Percentiles rank a stretch among this genome's conserved stretches.
Conservation (phyloP, 1,140 invertebrate species). For the Anadara kagoshimensis region DNA sequence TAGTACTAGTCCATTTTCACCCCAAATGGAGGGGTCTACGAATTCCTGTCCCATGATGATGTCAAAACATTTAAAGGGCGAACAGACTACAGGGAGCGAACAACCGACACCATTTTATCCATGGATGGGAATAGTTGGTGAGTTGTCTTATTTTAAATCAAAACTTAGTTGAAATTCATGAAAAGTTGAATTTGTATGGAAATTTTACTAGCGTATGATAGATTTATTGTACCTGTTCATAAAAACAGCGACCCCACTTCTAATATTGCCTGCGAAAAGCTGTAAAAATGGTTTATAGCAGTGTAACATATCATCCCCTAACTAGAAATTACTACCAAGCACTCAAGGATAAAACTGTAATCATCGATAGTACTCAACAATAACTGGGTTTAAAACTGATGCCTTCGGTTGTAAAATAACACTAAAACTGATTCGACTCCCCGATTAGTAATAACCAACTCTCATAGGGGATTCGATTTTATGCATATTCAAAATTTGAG, state of each 20-base stretch:
- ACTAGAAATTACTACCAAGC: too few relatives aligned
- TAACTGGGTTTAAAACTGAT: too few relatives aligned
- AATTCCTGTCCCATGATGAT: conserved; percentile 50
- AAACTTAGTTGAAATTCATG: neutral
- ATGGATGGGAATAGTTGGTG: conserved; percentile 69
- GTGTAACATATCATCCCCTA: conserved; percentile 8
- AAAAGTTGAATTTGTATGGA: neutral
- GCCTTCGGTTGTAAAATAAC: too few relatives aligned
- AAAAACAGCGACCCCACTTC: conserved; percentile 7
- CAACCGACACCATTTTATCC: conserved; percentile 62
- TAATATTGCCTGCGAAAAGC: conserved; percentile 14
- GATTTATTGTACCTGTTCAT: neutral
- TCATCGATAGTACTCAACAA: too few relatives aligned
- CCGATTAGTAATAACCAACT: too few relatives aligned
- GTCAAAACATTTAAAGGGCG: conserved; percentile 53
- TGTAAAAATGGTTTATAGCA: conserved; percentile 13
- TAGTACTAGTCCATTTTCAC: conserved; percentile 49
- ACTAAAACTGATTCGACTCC: too few relatives aligned
- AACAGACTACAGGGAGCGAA: conserved; percentile 38
- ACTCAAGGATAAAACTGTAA: too few relatives aligned
- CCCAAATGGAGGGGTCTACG: conserved; percentile 28
- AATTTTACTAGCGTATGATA: conserved; percentile 1
- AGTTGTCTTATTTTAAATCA: conserved; percentile 33
- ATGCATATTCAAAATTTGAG: too few relatives aligned
- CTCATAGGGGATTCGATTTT: too few relatives aligned